phyloP scores from a whole-genome alignment of 2,113 vertebrate species.

The Bos javanicus region DNA sequence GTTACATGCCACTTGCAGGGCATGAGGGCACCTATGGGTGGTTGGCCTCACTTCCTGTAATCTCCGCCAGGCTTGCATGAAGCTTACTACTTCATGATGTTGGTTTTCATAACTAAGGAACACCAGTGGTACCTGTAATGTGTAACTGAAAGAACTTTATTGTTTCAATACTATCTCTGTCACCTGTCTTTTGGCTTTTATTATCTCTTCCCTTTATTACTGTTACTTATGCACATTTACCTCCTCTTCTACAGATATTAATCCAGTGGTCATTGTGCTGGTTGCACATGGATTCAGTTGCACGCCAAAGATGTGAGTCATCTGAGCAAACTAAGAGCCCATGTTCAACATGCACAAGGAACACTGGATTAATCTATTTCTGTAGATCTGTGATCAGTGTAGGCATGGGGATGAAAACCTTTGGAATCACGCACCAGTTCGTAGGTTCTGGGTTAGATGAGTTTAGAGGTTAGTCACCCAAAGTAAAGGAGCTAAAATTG shows the following conservation, averaged over 20 bases:
- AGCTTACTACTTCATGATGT: background rate
- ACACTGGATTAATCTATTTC: background rate
- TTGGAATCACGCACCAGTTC: background rate
- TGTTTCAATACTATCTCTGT: background rate
- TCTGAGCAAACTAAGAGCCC: background rate
- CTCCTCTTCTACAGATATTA: background rate
- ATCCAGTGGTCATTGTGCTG: background rate
- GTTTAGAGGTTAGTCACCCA: background rate
- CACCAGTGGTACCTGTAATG: background rate
- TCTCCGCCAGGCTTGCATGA: background rate
- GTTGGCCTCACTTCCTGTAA: background rate
- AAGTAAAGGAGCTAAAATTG: background rate
- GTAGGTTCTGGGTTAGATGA: background rate
- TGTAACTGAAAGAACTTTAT: background rate
- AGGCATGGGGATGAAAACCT: background rate
- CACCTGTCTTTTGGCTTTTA: background rate
- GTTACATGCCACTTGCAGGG: background rate
- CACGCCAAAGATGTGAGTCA: background rate
- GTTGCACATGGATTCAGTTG: background rate
- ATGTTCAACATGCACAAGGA: background rate
- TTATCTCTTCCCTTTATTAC: background rate
- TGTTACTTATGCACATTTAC: background rate
- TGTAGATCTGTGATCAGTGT: background rate
- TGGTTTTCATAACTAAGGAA: background rate
- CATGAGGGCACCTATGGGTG: background rate